Evolutionary conservation across 1,140 invertebrate species (phyloP).

Genomic region (Pemphigus obesinymphae): DNA sequence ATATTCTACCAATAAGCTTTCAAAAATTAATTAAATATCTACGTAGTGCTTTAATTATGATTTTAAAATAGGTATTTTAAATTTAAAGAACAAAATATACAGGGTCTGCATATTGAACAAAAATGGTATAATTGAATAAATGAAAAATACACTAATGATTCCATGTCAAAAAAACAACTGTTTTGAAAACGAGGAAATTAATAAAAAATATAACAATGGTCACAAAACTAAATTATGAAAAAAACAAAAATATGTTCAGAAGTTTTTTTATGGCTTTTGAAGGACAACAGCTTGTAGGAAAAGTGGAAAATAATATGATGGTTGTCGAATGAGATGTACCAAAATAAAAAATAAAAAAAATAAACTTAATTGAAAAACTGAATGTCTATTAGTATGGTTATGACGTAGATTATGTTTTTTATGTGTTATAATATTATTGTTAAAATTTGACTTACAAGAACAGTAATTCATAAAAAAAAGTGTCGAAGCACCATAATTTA

Average conservation of each 20-base stretch:
- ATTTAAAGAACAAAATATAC: too few relatives aligned
- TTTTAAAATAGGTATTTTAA: too few relatives aligned
- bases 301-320: not conserved
- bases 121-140: too few relatives aligned
- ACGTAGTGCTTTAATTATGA: too few relatives aligned
- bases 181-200: not conserved
- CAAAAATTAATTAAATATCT: too few relatives aligned
- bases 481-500: too few relatives aligned
- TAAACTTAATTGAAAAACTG: constrained; percentile 7
- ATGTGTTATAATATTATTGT: not conserved
- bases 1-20: too few relatives aligned
- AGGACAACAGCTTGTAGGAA: constrained; percentile 9
- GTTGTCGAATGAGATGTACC: not conserved
- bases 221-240: not conserved
- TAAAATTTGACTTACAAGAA: too few relatives aligned
- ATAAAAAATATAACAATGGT: constrained; percentile 1
- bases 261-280: not conserved
- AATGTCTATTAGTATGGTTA: not conserved
- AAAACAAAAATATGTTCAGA: not conserved
- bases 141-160: not conserved
- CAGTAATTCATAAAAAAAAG: too few relatives aligned
- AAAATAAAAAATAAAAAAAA: not conserved
- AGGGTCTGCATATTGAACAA: too few relatives aligned
- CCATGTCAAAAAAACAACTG: not conserved
- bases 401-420: not conserved